Percentiles rank a stretch among this genome's conserved stretches.
phyloP scores from a whole-genome alignment of 1,140 invertebrate species.

The Frieseomelitta varia region DNA sequence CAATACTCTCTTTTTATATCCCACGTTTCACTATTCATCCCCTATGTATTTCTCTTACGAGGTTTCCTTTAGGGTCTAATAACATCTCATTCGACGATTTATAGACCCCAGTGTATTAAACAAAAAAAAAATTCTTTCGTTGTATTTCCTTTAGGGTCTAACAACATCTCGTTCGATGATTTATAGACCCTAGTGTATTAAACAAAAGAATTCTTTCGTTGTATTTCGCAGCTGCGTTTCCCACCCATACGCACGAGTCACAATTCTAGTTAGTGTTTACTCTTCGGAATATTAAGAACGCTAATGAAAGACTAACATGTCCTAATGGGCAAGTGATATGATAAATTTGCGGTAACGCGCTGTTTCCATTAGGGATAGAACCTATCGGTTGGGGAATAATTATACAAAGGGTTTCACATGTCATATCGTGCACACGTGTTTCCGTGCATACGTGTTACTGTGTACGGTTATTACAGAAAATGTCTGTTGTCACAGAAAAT shows the following conservation, averaged over 20 bases:
- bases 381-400: background rate
- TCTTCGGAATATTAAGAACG: conserved; percentile 2
- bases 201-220: background rate
- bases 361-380: background rate
- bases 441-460: background rate
- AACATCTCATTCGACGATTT: background rate
- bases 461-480: background rate
- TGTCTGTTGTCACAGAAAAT: background rate
- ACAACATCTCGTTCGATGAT: background rate
- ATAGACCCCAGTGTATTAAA: background rate
- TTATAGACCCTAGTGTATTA: background rate
- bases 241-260: conserved; percentile 13
- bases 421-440: background rate
- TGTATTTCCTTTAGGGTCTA: no score
- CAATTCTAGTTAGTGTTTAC: conserved; percentile 16
- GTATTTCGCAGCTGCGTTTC: background rate
- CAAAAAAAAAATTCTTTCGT: background rate
- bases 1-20: background rate
- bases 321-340: conserved; percentile 20
- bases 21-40: background rate
- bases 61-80: no score
- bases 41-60: background rate
- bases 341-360: conserved; percentile 14
- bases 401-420: background rate
- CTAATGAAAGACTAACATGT: conserved; percentile 56